Conservation (phyloP, 2,888 invertebrate species). For the Perizoma flavofasciatum region DNA sequence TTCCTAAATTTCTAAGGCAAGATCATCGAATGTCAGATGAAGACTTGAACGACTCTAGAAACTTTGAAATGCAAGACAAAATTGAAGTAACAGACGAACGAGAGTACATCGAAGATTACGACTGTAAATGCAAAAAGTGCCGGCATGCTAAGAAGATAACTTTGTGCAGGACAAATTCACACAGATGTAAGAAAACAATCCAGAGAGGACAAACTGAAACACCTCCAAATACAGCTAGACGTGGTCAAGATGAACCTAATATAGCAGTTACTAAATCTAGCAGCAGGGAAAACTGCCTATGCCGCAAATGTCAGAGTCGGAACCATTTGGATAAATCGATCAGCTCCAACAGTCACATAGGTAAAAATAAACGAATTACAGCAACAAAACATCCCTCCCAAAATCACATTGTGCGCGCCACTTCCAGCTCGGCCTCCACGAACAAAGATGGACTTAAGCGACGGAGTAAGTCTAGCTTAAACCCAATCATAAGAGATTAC, state of each 20-base stretch:
- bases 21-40: slow-evolving; percentile 46
- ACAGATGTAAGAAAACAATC: slow-evolving; percentile 32
- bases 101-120: slow-evolving; percentile 39
- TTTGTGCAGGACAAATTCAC: slow-evolving; percentile 28
- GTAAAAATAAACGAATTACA: slow-evolving; percentile 37
- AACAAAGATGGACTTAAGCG: slow-evolving; percentile 36
- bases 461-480: slow-evolving; percentile 42
- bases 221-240: slow-evolving; percentile 60
- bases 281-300: slow-evolving; percentile 37
- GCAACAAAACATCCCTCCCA: slow-evolving; percentile 36
- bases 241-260: slow-evolving; percentile 30
- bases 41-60: slow-evolving; percentile 45
- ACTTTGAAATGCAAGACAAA: slow-evolving; percentile 35
- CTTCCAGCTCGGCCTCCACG: slow-evolving; percentile 32
- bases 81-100: slow-evolving; percentile 36
- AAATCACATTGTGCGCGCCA: slow-evolving; percentile 28
- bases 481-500: slow-evolving; percentile 70
- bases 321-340: slow-evolving; percentile 24
- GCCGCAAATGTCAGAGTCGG: slow-evolving; percentile 40
- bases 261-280: slow-evolving; percentile 26
- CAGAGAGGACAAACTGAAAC: slow-evolving; percentile 38
- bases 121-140: slow-evolving; percentile 53
- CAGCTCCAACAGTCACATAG: slow-evolving; percentile 31
- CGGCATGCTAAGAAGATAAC: slow-evolving; percentile 37
- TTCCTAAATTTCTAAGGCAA: slow-evolving; percentile 62